A percentile compares a stretch with the other conserved stretches of the same genome.
Conservation (phyloP, 2,888 invertebrate species). For the Allygus modestus region DNA sequence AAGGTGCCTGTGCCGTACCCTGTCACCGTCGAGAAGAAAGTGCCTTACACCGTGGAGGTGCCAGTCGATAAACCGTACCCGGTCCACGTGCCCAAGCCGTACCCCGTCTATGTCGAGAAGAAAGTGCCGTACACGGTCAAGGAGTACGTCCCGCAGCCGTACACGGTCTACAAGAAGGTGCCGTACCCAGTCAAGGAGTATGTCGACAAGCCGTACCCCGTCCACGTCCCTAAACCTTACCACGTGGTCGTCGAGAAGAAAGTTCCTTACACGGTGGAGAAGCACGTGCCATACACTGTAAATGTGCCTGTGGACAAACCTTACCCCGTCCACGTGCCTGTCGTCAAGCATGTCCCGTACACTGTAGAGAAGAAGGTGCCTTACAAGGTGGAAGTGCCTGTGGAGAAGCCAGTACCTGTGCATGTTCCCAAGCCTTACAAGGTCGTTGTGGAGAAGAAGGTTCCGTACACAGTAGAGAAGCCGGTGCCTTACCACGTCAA, state of each 20-base stretch:
- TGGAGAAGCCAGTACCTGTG: conserved; percentile 47
- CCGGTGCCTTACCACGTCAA: conserved; percentile 37
- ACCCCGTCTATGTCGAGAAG: conserved; percentile 54
- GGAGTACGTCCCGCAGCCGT: conserved; percentile 49
- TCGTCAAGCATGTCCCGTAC: conserved; percentile 51
- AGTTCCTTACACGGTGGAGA: conserved; percentile 49
- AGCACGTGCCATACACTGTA: conserved; percentile 47
- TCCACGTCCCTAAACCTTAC: conserved; percentile 48
- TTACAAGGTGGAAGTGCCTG: conserved; percentile 49
- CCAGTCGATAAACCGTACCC: conserved; percentile 52
- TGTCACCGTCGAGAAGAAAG: conserved; percentile 47
- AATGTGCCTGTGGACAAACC: conserved; percentile 49
- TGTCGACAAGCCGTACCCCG: conserved; percentile 51
- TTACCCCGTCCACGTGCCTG: conserved; percentile 54
- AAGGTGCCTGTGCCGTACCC: conserved; percentile 55
- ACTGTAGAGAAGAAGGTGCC: conserved; percentile 56
- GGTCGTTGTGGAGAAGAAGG: conserved; percentile 40
- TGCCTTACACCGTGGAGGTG: conserved; percentile 46
- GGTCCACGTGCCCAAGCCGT: conserved; percentile 51
- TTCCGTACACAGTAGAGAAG: conserved; percentile 50
- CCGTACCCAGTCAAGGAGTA: conserved; percentile 42
- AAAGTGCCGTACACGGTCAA: conserved; percentile 54
- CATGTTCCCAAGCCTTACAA: conserved; percentile 42
- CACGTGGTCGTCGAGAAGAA: conserved; percentile 50
- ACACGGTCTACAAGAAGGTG: conserved; percentile 55